phyloP scores from a whole-genome alignment of 2,797 vertebrate genomes.

The Notamacropus eugenii region DNA sequence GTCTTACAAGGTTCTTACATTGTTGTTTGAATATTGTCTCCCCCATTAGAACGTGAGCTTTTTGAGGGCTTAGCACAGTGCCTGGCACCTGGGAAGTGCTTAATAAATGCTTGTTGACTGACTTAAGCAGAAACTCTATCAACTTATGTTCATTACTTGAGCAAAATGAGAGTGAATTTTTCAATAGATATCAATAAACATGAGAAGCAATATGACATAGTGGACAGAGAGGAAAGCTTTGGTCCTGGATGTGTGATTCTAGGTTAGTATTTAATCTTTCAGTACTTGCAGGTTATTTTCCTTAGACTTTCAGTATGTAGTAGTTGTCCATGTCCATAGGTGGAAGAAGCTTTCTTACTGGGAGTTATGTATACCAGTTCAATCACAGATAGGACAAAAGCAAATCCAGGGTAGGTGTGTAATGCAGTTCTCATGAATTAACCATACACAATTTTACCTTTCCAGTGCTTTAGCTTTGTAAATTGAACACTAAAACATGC shows the following conservation, averaged over 20 bases:
- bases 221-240: not conserved
- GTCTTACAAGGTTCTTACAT: not conserved
- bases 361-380: not conserved
- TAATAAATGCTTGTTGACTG: not conserved
- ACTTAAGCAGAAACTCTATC: not conserved
- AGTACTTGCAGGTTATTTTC: not conserved
- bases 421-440: slow-evolving; percentile 41
- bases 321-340: no score
- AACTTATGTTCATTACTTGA: not conserved
- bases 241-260: not conserved
- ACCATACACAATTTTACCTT: slow-evolving; percentile 42
- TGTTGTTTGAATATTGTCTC: not conserved
- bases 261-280: not conserved
- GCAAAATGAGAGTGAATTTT: not conserved
- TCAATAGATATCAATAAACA: not conserved
- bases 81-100: not conserved
- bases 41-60: not conserved
- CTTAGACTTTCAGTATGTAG: not conserved
- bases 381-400: not conserved
- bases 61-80: not conserved
- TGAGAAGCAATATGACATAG: not conserved
- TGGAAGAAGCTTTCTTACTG: not conserved
- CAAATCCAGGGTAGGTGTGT: slow-evolving; percentile 9
- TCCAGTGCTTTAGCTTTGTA: slow-evolving; percentile 45
- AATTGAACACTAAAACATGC: slow-evolving; percentile 32